Evolutionary conservation across 2,888 invertebrate genomes (phyloP).

Genomic region (Saturnia japonica): DNA sequence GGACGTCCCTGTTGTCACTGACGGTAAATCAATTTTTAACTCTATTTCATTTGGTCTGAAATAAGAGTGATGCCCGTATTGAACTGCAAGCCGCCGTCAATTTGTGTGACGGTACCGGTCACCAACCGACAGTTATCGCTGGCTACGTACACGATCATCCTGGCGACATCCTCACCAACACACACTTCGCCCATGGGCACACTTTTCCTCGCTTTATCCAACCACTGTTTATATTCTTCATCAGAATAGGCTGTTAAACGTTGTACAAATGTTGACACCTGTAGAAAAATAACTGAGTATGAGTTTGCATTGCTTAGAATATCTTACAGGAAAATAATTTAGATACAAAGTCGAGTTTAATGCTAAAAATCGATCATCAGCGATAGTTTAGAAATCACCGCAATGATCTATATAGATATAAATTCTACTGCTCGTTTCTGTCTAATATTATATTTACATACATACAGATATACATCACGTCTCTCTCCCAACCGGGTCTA

Average conservation of each 20-base stretch:
- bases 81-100: constrained; percentile 19
- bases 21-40: neutral
- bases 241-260: constrained; percentile 5
- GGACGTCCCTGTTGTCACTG: neutral
- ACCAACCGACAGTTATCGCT: constrained; percentile 89
- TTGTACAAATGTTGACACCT: constrained; percentile 41
- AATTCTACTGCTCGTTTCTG: too few relatives aligned
- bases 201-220: neutral
- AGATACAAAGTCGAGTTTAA: too few relatives aligned
- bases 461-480: too few relatives aligned
- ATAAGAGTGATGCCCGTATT: neutral
- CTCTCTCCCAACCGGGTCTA: too few relatives aligned
- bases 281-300: neutral
- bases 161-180: constrained; percentile 86
- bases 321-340: too few relatives aligned
- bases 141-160: constrained; percentile 90
- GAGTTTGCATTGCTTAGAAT: neutral
- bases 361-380: too few relatives aligned
- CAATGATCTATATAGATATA: too few relatives aligned
- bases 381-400: too few relatives aligned
- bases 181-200: constrained; percentile 24
- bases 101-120: constrained; percentile 82
- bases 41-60: neutral
- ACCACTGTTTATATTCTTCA: constrained; percentile 5
- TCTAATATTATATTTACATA: too few relatives aligned